Conservation (phyloP, 1,140 invertebrate genomes). For the Atta cephalotes region DNA sequence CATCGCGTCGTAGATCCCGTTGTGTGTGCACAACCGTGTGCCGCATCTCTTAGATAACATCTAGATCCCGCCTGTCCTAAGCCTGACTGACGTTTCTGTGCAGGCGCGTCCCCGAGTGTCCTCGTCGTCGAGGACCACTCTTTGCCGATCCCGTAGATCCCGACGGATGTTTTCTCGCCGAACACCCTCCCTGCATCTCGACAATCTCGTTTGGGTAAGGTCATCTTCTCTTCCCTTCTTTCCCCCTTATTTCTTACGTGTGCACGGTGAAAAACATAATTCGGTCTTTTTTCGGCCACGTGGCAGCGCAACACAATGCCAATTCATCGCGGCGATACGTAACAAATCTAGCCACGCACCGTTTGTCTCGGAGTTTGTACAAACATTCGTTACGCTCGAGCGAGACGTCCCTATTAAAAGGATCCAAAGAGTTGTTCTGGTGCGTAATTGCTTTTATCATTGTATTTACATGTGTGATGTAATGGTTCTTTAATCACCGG, state of each 20-base stretch:
- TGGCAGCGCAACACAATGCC: constrained; percentile 70
- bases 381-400: constrained; percentile 69
- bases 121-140: constrained; percentile 68
- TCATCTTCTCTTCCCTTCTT: constrained; percentile 60
- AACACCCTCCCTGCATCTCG: constrained; percentile 70
- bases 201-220: constrained; percentile 34
- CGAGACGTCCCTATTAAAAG: constrained; percentile 27
- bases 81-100: constrained; percentile 84
- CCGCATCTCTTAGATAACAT: constrained; percentile 74
- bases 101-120: constrained; percentile 71
- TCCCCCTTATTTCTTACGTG: constrained; percentile 61
- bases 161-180: constrained; percentile 70
- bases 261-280: constrained; percentile 76
- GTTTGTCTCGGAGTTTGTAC: constrained; percentile 69
- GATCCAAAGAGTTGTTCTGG: constrained; percentile 24
- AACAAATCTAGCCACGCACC: constrained; percentile 72
- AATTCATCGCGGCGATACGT: constrained; percentile 72
- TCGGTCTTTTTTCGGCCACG: constrained; percentile 70
- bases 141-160: constrained; percentile 47
- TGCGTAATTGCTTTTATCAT: constrained; percentile 21
- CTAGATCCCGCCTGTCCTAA: constrained; percentile 79
- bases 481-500: background rate
- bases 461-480: background rate
- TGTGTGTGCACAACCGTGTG: constrained; percentile 9
- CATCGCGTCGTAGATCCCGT: constrained; percentile 30